Conservation (phyloP, 2,797 vertebrate species). For the Cyprinella venusta region DNA sequence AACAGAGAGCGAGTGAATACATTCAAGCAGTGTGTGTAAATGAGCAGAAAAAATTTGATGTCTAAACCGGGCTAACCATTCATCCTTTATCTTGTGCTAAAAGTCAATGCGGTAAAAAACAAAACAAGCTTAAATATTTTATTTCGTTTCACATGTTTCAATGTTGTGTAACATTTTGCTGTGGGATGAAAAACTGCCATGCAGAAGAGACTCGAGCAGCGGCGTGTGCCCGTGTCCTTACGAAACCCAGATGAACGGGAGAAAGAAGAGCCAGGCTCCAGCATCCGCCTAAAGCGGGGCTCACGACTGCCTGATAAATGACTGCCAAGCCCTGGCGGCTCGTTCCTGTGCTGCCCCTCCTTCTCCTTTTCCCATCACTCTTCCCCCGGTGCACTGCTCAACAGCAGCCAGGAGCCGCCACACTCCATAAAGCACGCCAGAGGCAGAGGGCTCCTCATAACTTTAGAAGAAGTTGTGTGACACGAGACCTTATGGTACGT, state of each 20-base stretch:
- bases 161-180: conserved; percentile 26
- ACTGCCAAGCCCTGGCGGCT: conserved; percentile 40
- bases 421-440: conserved; percentile 57
- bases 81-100: not conserved
- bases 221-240: conserved; percentile 29
- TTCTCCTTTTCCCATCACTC: conserved; percentile 48
- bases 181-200: conserved; percentile 34
- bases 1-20: conserved; percentile 6
- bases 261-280: conserved; percentile 20
- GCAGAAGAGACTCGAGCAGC: not conserved
- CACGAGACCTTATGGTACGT: conserved; percentile 48
- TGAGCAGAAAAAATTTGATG: not conserved
- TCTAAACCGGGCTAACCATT: not conserved
- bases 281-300: conserved; percentile 24
- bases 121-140: not conserved
- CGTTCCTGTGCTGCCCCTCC: conserved; percentile 25
- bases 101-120: not conserved
- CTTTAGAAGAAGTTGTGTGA: conserved; percentile 55
- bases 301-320: conserved; percentile 56
- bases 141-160: not conserved
- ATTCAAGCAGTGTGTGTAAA: not conserved
- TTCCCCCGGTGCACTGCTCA: conserved; percentile 46
- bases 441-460: conserved; percentile 46
- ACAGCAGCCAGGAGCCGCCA: conserved; percentile 55
- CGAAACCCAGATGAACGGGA: conserved; percentile 35